Percentiles rank a stretch among this genome's conserved stretches.
phyloP scores from a whole-genome alignment of 2,797 vertebrate species.

The Sparidentex hasta region DNA sequence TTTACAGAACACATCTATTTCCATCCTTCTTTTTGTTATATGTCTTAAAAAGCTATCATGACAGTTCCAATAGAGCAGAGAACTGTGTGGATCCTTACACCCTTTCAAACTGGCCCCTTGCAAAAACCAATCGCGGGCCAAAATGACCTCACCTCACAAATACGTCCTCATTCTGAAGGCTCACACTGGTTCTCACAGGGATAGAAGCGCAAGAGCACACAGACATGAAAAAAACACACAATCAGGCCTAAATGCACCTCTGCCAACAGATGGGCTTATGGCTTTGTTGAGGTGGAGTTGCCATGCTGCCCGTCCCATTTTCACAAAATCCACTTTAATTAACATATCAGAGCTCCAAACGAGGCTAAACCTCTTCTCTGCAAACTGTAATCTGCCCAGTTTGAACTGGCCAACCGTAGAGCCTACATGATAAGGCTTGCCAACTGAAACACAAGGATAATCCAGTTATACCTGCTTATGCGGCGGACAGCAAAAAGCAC shows the following conservation, averaged over 20 bases:
- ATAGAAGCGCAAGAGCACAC: conserved; percentile 51
- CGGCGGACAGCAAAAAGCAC: conserved; percentile 69
- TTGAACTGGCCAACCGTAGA: conserved; percentile 77
- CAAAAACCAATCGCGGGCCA: conserved; percentile 26
- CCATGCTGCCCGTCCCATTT: conserved; percentile 75
- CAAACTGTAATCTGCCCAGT: conserved; percentile 80
- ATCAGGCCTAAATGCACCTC: conserved; percentile 67
- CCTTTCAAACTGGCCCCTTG: background rate
- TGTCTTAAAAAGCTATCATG: background rate
- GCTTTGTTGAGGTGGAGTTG: conserved; percentile 79
- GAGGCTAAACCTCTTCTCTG: conserved; percentile 80
- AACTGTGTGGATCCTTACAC: background rate
- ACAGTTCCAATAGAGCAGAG: background rate
- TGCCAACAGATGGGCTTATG: conserved; percentile 83
- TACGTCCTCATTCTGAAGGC: conserved; percentile 39
- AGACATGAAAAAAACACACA: conserved; percentile 50
- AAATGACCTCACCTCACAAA: conserved; percentile 46
- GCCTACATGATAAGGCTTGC: conserved; percentile 73
- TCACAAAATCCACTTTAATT: conserved; percentile 85
- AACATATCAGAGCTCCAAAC: conserved; percentile 85
- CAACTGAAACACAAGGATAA: conserved; percentile 78
- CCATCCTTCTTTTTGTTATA: background rate
- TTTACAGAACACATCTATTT: conserved; percentile 5
- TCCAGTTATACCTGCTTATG: conserved; percentile 83
- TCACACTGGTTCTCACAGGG: conserved; percentile 55